These are phyloP conservation scores for Perccottus glenii DNA, from an alignment of 2,113 vertebrate genomes.

Conservation along the genomic window DNA sequence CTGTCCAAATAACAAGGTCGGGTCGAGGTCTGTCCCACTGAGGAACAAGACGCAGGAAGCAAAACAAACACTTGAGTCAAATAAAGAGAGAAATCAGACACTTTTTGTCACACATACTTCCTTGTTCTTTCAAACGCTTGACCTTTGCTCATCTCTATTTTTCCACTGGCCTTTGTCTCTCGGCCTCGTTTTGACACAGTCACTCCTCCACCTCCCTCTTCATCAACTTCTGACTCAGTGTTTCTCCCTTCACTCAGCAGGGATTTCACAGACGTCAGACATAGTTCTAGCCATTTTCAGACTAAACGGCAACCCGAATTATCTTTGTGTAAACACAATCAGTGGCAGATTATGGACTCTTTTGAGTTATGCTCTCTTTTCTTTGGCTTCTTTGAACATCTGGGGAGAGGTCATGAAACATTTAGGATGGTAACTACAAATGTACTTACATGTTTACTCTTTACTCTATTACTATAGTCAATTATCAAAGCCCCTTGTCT, in stretches of 20 bases:
- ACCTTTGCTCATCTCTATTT: conserved; percentile 49
- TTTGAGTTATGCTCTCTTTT: too few species aligned
- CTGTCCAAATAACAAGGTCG: conserved; percentile 20
- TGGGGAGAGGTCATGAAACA: too few species aligned
- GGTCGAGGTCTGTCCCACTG: conserved; percentile 4
- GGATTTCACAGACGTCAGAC: not conserved
- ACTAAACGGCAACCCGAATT: too few species aligned
- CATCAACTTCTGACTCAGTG: conserved; percentile 22
- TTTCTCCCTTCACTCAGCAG: conserved; percentile 17
- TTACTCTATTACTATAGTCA: too few species aligned
- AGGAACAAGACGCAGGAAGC: conserved; percentile 12
- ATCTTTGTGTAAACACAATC: too few species aligned
- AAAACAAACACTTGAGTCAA: conserved; percentile 37
- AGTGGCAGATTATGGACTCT: too few species aligned
- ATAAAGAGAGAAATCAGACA: conserved; percentile 29
- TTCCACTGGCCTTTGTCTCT: conserved; percentile 30
- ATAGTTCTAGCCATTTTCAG: too few species aligned
- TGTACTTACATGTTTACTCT: too few species aligned
- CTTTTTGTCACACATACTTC: conserved; percentile 12
- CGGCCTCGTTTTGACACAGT: conserved; percentile 37
- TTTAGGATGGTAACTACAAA: too few species aligned
- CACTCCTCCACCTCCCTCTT: conserved; percentile 42
- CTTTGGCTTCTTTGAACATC: too few species aligned
- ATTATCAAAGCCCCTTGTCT: too few species aligned
- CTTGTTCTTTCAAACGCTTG: conserved; percentile 44